A percentile compares a stretch with the other conserved stretches of the same genome.
These are phyloP conservation scores for Nematostella vectensis DNA, from an alignment of 92 coral and sea anemone genomes.

Conservation along the genomic window DNA sequence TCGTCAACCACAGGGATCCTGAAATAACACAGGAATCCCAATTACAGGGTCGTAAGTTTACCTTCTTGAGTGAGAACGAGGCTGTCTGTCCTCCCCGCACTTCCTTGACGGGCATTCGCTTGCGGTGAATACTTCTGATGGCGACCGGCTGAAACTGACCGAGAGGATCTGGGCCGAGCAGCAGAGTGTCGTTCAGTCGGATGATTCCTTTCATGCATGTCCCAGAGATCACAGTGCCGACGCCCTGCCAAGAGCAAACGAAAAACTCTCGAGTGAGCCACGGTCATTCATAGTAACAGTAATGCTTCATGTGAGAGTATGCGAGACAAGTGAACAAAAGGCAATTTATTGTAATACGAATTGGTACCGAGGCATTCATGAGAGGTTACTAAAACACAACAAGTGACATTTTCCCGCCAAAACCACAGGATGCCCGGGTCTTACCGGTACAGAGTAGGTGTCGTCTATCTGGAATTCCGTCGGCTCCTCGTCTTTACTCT, in stretches of 20 bases:
- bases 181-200: slow-evolving; percentile 67
- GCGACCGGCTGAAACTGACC: slow-evolving; percentile 96
- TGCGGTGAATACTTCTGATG: slow-evolving; percentile 90
- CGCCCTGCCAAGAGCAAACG: slow-evolving; percentile 51
- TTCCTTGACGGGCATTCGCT: slow-evolving; percentile 89
- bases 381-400: too few relatives aligned
- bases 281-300: too few relatives aligned
- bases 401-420: too few relatives aligned
- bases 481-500: slow-evolving; percentile 78
- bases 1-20: too few relatives aligned
- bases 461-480: slow-evolving; percentile 95
- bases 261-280: too few relatives aligned
- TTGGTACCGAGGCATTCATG: too few relatives aligned
- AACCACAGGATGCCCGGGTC: too few relatives aligned
- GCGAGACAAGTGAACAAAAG: too few relatives aligned
- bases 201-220: slow-evolving; percentile 92
- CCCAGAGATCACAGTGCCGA: slow-evolving; percentile 97
- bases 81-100: slow-evolving; percentile 98
- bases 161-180: slow-evolving; percentile 96
- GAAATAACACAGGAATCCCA: too few relatives aligned
- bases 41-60: too few relatives aligned
- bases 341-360: too few relatives aligned
- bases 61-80: slow-evolving; percentile 96
- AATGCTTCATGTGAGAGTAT: too few relatives aligned
- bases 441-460: slow-evolving; percentile 95